Conservation (phyloP, 2,797 vertebrate species). For the Myripristis murdjan region DNA sequence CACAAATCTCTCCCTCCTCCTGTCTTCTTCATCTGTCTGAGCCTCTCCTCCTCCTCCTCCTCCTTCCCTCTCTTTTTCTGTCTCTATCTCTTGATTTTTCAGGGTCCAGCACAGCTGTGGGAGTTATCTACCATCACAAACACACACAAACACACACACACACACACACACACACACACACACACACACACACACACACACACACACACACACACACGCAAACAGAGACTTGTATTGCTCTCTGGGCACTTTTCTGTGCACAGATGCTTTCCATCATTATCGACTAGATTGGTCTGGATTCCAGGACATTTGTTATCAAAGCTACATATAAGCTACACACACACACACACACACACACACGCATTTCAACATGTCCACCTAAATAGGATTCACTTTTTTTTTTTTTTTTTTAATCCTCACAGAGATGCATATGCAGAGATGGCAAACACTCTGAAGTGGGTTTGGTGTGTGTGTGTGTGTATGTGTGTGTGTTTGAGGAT, state of each 20-base stretch:
- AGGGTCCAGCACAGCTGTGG: constrained; percentile 14
- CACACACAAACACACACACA: constrained; percentile 14
- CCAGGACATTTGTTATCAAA: constrained; percentile 69
- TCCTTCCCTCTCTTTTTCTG: background rate
- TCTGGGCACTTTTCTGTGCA: constrained; percentile 56
- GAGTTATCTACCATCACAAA: constrained; percentile 25
- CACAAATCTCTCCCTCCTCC: constrained; percentile 2
- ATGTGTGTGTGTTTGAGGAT: background rate
- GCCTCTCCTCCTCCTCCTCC: constrained; percentile 8
- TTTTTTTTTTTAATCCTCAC: too few relatives aligned
- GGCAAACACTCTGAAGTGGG: background rate
- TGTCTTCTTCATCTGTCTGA: constrained; percentile 6
- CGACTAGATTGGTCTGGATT: constrained; percentile 64
- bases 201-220: constrained; percentile 3
- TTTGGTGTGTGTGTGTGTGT: background rate
- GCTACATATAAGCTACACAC: too few relatives aligned
- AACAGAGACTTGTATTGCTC: constrained; percentile 42
- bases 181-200: constrained; percentile 27
- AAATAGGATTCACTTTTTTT: background rate
- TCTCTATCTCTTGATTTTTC: constrained; percentile 24
- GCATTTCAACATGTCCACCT: background rate
- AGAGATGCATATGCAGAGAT: constrained; percentile 23
- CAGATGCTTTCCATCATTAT: constrained; percentile 74
- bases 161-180: constrained; percentile 1
- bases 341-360: constrained; percentile 4